Conservation (phyloP, 2,888 invertebrate genomes). For the Patella pellucida region DNA sequence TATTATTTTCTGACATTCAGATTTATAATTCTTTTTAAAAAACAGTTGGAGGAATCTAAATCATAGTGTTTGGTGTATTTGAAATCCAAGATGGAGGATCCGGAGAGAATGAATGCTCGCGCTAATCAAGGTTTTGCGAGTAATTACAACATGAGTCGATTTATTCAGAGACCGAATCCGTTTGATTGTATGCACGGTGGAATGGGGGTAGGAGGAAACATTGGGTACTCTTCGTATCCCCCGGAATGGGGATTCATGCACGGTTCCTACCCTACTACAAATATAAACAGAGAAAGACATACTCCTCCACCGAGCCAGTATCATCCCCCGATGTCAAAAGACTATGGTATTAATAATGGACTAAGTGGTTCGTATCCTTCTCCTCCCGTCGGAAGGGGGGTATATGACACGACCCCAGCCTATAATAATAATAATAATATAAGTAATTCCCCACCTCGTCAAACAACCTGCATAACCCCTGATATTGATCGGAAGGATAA, state of each 20-base stretch:
- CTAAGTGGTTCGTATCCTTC: slow-evolving; percentile 19
- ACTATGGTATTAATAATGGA: slow-evolving; percentile 23
- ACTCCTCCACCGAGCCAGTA: slow-evolving; percentile 37
- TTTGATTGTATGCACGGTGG: slow-evolving; percentile 57
- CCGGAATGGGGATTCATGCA: slow-evolving; percentile 46
- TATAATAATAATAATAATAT: slow-evolving; percentile 19
- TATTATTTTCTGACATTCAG: no score
- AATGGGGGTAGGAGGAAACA: slow-evolving; percentile 36
- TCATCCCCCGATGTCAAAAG: slow-evolving; percentile 16
- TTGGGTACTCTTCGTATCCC: slow-evolving; percentile 41
- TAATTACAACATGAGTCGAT: slow-evolving; percentile 51
- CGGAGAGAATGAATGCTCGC: slow-evolving; percentile 37
- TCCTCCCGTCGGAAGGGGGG: slow-evolving; percentile 18
- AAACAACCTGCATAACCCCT: slow-evolving; percentile 31
- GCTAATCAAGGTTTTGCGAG: slow-evolving; percentile 38
- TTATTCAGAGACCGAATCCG: slow-evolving; percentile 50
- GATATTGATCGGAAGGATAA: slow-evolving; percentile 42
- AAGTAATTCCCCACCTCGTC: slow-evolving; percentile 16
- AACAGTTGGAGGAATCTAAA: no score
- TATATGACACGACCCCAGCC: slow-evolving; percentile 15
- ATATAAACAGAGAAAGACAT: slow-evolving; percentile 35
- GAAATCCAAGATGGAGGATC: slow-evolving; percentile 27
- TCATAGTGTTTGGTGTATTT: no score
- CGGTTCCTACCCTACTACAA: slow-evolving; percentile 39
- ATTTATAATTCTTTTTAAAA: no score